Conservation (phyloP, 2,113 vertebrate species). For the Nasalis larvatus region DNA sequence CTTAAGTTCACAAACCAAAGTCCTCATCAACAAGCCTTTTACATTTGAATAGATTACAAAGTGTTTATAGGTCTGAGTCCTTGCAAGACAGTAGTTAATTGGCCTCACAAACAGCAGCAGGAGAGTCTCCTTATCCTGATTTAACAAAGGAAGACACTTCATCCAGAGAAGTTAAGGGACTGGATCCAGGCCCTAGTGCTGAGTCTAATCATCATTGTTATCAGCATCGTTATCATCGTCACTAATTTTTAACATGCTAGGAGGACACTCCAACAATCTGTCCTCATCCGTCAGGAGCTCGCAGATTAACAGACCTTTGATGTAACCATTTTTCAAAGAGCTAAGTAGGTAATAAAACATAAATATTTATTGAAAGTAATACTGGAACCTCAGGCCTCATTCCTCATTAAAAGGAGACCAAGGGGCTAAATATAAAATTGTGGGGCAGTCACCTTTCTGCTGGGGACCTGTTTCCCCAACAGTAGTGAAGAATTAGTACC, state of each 20-base stretch:
- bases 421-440: neutral
- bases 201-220: constrained; percentile 47
- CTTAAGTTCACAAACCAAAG: constrained; percentile 38
- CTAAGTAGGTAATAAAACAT: constrained; percentile 55
- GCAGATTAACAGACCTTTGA: constrained; percentile 37
- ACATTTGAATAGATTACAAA: constrained; percentile 61
- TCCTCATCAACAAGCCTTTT: constrained; percentile 55
- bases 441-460: neutral
- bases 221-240: neutral
- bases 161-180: constrained; percentile 47
- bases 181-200: neutral
- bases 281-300: constrained; percentile 7
- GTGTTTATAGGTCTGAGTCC: constrained; percentile 64
- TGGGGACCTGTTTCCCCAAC: neutral
- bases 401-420: constrained; percentile 11
- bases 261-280: constrained; percentile 52
- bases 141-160: constrained; percentile 66
- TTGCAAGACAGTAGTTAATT: constrained; percentile 70
- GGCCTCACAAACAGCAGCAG: constrained; percentile 58
- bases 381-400: neutral
- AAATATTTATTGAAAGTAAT: constrained; percentile 37
- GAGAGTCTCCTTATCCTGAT: constrained; percentile 67
- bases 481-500: neutral
- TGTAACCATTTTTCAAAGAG: constrained; percentile 46
- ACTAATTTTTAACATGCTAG: constrained; percentile 54